Evolutionary conservation across 1,140 invertebrate species (phyloP).

Genomic region (Ooceraea biroi): DNA sequence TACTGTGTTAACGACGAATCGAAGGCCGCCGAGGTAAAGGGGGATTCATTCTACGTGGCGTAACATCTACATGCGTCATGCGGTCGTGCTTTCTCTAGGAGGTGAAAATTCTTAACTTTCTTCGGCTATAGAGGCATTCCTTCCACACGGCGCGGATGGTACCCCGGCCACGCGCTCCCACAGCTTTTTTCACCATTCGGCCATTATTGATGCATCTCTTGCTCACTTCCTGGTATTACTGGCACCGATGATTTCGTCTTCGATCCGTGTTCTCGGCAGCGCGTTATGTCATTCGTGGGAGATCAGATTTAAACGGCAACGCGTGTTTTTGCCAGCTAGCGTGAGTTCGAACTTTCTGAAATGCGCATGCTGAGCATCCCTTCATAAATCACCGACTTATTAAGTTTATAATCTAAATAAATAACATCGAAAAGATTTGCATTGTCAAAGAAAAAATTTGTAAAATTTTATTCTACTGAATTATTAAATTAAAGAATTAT

Average conservation of each 20-base stretch:
- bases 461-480: no score
- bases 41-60: slow-evolving; percentile 72
- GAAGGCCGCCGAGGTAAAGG: slow-evolving; percentile 68
- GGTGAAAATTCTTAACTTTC: slow-evolving; percentile 85
- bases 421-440: no score
- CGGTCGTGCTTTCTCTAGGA: slow-evolving; percentile 83
- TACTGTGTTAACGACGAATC: slow-evolving; percentile 21
- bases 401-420: no score
- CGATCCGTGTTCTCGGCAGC: slow-evolving; percentile 2
- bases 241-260: slow-evolving; percentile 24
- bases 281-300: slow-evolving; percentile 17
- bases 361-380: no score
- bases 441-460: no score
- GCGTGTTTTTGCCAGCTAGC: no score
- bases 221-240: slow-evolving; percentile 26
- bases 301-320: no score
- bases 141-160: slow-evolving; percentile 68
- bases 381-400: no score
- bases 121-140: slow-evolving; percentile 80
- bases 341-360: no score
- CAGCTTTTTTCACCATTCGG: slow-evolving; percentile 26
- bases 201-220: slow-evolving; percentile 34
- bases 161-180: slow-evolving; percentile 63
- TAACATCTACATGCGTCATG: slow-evolving; percentile 80
- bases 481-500: no score